phyloP scores from a whole-genome alignment of 2,888 invertebrate genomes.

The Lithodes maja region DNA sequence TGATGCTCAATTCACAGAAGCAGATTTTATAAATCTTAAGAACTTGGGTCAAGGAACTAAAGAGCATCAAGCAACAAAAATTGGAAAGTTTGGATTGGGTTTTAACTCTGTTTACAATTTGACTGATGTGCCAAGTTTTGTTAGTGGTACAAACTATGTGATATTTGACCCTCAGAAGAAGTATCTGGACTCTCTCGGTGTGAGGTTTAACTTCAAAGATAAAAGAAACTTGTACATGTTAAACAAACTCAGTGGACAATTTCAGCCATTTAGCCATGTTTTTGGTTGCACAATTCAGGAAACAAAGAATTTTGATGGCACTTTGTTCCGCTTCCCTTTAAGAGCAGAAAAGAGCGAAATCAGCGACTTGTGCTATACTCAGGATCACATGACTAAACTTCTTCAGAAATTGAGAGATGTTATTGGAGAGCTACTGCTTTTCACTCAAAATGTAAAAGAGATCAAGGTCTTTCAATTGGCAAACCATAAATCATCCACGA shows the following conservation, averaged over 20 bases:
- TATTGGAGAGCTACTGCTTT: slow-evolving; percentile 38
- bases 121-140: slow-evolving; percentile 48
- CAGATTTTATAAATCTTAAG: slow-evolving; percentile 33
- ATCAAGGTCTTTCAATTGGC: slow-evolving; percentile 36
- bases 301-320: slow-evolving; percentile 12
- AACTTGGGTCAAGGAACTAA: slow-evolving; percentile 41
- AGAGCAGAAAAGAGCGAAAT: slow-evolving; percentile 41
- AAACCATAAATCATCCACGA: neutral
- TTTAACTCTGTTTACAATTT: slow-evolving; percentile 51
- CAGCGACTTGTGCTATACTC: slow-evolving; percentile 24
- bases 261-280: slow-evolving; percentile 36
- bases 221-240: slow-evolving; percentile 30
- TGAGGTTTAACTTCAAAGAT: slow-evolving; percentile 28
- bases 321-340: slow-evolving; percentile 46
- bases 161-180: slow-evolving; percentile 51
- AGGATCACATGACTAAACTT: slow-evolving; percentile 25
- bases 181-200: slow-evolving; percentile 25
- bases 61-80: slow-evolving; percentile 44
- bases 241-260: slow-evolving; percentile 40
- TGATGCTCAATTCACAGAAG: slow-evolving; percentile 34
- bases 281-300: slow-evolving; percentile 44
- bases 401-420: slow-evolving; percentile 39
- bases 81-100: slow-evolving; percentile 57
- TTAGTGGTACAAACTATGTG: slow-evolving; percentile 45
- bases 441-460: slow-evolving; percentile 43